These are phyloP conservation scores for Drosophila albomicans DNA, from an alignment of 1,140 invertebrate genomes.

Conservation along the genomic window DNA sequence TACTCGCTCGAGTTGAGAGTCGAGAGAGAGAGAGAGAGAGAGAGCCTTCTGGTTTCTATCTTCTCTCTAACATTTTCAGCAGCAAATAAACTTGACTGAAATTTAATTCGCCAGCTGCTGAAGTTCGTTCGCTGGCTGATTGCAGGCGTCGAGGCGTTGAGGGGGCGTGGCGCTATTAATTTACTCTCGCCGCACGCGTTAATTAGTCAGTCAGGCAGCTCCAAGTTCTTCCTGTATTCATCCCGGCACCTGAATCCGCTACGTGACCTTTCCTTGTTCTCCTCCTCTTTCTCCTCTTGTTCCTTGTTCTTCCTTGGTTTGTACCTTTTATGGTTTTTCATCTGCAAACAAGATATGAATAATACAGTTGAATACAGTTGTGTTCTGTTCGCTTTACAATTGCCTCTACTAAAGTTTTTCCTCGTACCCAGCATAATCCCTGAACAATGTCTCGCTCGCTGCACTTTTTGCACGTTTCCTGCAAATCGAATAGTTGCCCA, in stretches of 20 bases:
- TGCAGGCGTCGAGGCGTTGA: slow-evolving; percentile 12
- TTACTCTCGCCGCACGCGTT: slow-evolving; percentile 51
- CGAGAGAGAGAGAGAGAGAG: background rate
- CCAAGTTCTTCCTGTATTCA: background rate
- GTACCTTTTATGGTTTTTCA: slow-evolving; percentile 15
- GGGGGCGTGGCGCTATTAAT: slow-evolving; percentile 54
- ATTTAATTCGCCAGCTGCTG: slow-evolving; percentile 63
- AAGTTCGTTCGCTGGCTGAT: slow-evolving; percentile 14
- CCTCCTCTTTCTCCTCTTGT: background rate
- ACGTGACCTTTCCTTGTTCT: slow-evolving; percentile 17
- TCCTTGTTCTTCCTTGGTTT: background rate
- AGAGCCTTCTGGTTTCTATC: slow-evolving; percentile 1
- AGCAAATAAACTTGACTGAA: slow-evolving; percentile 73
- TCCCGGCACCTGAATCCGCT: slow-evolving; percentile 23
- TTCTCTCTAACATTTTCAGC: slow-evolving; percentile 54
- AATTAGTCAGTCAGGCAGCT: slow-evolving; percentile 52
- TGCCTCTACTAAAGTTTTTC: slow-evolving; percentile 17
- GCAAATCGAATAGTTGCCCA: slow-evolving; percentile 8
- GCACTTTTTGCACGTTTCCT: slow-evolving; percentile 25
- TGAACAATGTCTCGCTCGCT: background rate
- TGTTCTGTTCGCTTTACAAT: slow-evolving; percentile 17
- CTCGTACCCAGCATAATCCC: slow-evolving; percentile 8
- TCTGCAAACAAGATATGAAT: slow-evolving; percentile 54
- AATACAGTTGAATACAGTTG: slow-evolving; percentile 37
- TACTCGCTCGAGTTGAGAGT: slow-evolving; percentile 5